These are phyloP conservation scores for Solenodon paradoxus DNA, from an alignment of 2,113 vertebrate species.

Conservation along the genomic window DNA sequence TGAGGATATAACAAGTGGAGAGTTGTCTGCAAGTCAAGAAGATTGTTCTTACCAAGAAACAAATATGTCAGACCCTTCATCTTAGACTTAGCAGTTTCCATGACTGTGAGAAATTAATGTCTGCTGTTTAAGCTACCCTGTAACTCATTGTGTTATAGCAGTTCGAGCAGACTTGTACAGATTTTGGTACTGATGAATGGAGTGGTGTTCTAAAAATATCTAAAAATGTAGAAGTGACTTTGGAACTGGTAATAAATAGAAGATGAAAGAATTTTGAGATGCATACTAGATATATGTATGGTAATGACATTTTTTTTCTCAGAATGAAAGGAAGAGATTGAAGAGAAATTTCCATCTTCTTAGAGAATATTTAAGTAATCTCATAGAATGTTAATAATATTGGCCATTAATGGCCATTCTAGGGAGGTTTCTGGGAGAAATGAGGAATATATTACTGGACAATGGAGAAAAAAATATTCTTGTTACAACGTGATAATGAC, in stretches of 20 bases:
- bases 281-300: background rate
- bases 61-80: background rate
- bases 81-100: background rate
- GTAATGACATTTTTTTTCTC: background rate
- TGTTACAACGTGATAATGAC: background rate
- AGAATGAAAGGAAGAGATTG: no score
- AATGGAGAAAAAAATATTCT: background rate
- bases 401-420: no score
- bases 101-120: background rate
- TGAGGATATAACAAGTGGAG: background rate
- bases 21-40: background rate
- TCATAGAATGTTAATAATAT: no score
- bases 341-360: no score
- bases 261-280: no score
- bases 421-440: no score
- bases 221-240: no score
- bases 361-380: no score
- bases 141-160: background rate
- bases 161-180: background rate
- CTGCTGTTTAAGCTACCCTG: background rate
- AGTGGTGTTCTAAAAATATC: background rate
- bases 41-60: background rate
- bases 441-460: no score
- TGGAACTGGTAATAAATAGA: no score
- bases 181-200: background rate